Percentiles rank a stretch among this genome's conserved stretches.
Evolutionary conservation across 1,140 invertebrate species (phyloP).

Genomic region (Microplitis demolitor): DNA sequence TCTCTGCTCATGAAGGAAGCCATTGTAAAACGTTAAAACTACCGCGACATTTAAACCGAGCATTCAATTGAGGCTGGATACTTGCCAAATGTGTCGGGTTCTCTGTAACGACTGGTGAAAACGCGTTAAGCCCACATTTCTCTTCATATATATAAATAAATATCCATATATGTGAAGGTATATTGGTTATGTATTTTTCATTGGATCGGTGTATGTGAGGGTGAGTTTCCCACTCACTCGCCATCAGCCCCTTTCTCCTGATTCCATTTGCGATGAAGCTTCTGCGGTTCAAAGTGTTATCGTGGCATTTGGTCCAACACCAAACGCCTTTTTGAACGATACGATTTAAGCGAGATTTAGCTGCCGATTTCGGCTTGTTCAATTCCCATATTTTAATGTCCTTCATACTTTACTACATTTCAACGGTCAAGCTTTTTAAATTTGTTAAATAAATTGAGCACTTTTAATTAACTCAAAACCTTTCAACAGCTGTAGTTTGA

Average conservation of each 20-base stretch:
- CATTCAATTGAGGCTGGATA: slow-evolving; percentile 19
- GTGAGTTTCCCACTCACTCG: neutral
- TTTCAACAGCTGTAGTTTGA: too few species aligned
- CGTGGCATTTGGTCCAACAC: slow-evolving; percentile 9
- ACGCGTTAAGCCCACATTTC: neutral
- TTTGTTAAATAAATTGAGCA: too few species aligned
- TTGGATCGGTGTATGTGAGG: neutral
- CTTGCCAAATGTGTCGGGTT: slow-evolving; percentile 11
- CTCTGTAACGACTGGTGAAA: neutral
- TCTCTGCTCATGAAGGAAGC: neutral
- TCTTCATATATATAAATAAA: neutral
- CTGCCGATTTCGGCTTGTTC: neutral
- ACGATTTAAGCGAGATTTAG: neutral
- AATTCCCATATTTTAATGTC: neutral
- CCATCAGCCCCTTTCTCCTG: neutral
- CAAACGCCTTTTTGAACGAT: slow-evolving; percentile 8
- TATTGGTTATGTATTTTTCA: neutral
- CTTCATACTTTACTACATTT: too few species aligned
- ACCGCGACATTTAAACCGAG: slow-evolving; percentile 10
- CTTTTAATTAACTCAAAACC: too few species aligned
- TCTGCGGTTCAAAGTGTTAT: slow-evolving; percentile 10
- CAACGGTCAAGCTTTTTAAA: too few species aligned
- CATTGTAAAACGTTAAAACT: slow-evolving; percentile 11
- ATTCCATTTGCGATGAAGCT: neutral
- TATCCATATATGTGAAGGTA: neutral